Conservation (phyloP, 2,888 invertebrate species). For the Trichogramma evanescens region DNA sequence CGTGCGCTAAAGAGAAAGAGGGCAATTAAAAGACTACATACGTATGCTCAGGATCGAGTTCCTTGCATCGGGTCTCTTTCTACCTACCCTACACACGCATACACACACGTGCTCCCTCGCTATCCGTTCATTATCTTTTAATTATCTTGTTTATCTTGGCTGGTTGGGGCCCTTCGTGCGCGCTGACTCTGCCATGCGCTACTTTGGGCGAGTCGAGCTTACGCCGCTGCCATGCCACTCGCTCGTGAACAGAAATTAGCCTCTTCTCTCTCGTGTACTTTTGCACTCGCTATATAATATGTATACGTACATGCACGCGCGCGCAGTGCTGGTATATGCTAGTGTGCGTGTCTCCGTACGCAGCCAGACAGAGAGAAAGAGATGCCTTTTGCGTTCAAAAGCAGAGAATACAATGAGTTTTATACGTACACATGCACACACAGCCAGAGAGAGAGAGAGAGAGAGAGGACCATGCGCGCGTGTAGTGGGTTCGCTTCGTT, state of each 20-base stretch:
- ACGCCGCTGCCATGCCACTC: no score
- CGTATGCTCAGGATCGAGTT: no score
- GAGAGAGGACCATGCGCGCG: neutral
- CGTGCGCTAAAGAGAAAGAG: no score
- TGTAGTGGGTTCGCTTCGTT: neutral
- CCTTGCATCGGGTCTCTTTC: no score
- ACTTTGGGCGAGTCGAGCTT: no score
- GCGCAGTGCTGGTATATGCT: no score
- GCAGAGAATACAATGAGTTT: neutral
- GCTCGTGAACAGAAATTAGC: no score
- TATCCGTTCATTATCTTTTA: constrained; percentile 43
- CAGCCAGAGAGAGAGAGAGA: neutral
- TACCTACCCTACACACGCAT: constrained; percentile 3
- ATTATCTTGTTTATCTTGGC: constrained; percentile 44
- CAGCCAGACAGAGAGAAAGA: neutral
- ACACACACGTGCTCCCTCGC: neutral
- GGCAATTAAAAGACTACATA: no score
- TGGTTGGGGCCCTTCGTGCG: neutral
- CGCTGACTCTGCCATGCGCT: no score
- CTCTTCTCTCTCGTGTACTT: neutral
- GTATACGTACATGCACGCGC: neutral
- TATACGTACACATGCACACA: neutral
- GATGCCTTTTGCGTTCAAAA: neutral
- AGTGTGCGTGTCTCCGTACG: neutral
- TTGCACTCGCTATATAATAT: neutral